phyloP scores from a whole-genome alignment of 2,888 invertebrate genomes.

The Criorhina ranunculi region DNA sequence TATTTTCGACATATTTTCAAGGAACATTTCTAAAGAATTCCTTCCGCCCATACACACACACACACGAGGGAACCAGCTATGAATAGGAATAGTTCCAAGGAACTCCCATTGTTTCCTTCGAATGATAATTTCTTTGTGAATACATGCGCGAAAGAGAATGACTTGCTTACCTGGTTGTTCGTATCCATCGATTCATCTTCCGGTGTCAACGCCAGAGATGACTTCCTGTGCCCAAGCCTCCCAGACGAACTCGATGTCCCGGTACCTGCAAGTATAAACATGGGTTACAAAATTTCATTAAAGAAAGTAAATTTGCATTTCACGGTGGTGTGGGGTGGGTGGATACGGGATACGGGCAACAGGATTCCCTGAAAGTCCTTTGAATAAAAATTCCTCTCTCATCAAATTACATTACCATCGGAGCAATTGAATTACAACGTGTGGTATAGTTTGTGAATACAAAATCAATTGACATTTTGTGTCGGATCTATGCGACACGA shows the following conservation, averaged over 20 bases:
- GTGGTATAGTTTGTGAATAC: conserved; percentile 31
- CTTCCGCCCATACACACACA: not conserved
- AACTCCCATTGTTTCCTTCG: conserved; percentile 14
- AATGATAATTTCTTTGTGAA: conserved; percentile 17
- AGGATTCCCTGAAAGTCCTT: not conserved
- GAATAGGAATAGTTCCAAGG: not conserved
- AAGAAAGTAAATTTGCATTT: conserved; percentile 55
- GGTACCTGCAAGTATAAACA: conserved; percentile 81
- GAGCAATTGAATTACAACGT: conserved; percentile 62
- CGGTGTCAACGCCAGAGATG: conserved; percentile 89
- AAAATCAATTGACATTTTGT: conserved; percentile 58
- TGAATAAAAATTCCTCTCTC: conserved; percentile 38
- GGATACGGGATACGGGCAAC: not conserved
- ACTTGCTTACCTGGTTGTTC: conserved; percentile 87
- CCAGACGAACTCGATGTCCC: conserved; percentile 85
- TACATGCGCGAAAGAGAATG: conserved; percentile 5
- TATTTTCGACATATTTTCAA: conserved; percentile 3
- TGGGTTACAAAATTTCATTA: conserved; percentile 69
- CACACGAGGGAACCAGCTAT: not conserved
- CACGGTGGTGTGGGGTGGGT: not conserved
- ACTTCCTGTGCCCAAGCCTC: conserved; percentile 87
- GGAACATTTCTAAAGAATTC: conserved; percentile 6
- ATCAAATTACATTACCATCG: conserved; percentile 58
- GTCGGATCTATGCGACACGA: conserved; percentile 31
- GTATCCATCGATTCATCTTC: conserved; percentile 90